These are phyloP conservation scores for Dicyrtomina minuta DNA, from an alignment of 2,888 invertebrate species.

Conservation along the genomic window DNA sequence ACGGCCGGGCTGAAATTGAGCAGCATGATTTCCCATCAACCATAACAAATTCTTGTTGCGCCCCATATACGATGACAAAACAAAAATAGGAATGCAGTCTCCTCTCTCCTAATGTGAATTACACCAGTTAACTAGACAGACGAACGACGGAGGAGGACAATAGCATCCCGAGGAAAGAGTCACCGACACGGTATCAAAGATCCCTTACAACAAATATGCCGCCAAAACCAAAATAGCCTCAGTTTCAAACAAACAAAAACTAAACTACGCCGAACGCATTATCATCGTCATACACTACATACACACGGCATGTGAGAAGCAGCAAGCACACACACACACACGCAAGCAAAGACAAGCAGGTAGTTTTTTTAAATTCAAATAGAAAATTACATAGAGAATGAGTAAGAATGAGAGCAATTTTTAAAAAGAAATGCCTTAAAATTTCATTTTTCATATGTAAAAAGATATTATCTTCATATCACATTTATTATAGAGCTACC, in stretches of 20 bases:
- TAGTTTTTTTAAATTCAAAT: too few species aligned
- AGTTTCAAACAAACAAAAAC: neutral
- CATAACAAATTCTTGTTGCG: constrained; percentile 28
- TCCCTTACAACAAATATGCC: constrained; percentile 20
- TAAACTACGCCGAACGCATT: too few species aligned
- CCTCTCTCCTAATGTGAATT: constrained; percentile 3
- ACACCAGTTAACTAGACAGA: constrained; percentile 13
- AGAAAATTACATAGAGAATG: too few species aligned
- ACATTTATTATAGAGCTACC: too few species aligned
- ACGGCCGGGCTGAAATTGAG: constrained; percentile 15
- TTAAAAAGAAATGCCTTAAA: too few species aligned
- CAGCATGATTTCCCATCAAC: constrained; percentile 20
- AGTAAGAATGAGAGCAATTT: too few species aligned
- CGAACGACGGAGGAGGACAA: constrained; percentile 13
- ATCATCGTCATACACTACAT: too few species aligned
- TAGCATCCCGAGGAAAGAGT: constrained; percentile 3
- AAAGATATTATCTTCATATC: too few species aligned
- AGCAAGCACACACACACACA: too few species aligned
- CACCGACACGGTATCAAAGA: constrained; percentile 11
- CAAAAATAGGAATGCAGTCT: constrained; percentile 24
- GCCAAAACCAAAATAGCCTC: constrained; percentile 28
- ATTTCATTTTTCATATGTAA: too few species aligned
- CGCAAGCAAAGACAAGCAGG: too few species aligned
- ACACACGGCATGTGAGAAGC: too few species aligned
- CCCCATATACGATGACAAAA: constrained; percentile 25